Evolutionary conservation across 2,113 vertebrate species (phyloP).

Genomic region (Nettapus auritus): DNA sequence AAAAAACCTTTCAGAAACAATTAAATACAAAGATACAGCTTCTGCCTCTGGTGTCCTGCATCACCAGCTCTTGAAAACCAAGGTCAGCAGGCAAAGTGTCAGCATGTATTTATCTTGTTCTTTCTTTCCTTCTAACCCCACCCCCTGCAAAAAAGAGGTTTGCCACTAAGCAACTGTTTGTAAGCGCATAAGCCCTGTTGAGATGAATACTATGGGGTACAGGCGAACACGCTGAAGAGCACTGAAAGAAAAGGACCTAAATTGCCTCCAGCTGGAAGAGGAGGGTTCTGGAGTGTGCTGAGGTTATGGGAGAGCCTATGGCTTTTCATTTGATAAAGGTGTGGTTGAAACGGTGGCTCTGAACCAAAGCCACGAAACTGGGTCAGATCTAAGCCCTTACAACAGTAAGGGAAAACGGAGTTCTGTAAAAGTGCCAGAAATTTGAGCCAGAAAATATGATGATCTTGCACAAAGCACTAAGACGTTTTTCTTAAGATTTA

Average conservation of each 20-base stretch:
- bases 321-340: conserved; percentile 39
- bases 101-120: not conserved
- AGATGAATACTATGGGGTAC: not conserved
- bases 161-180: not conserved
- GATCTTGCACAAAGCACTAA: conserved; percentile 61
- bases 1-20: not conserved
- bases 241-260: not conserved
- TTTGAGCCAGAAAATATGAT: conserved; percentile 47
- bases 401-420: not conserved
- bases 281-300: not conserved
- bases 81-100: not conserved
- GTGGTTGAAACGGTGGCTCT: not conserved
- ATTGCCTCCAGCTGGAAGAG: conserved; percentile 6
- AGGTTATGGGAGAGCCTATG: not conserved
- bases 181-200: not conserved
- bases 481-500: conserved; percentile 71
- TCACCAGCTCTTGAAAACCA: not conserved
- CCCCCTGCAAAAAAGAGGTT: not conserved
- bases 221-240: not conserved
- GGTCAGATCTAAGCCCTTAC: not conserved
- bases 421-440: conserved; percentile 36
- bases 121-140: not conserved
- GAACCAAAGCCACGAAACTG: not conserved
- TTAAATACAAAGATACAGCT: not conserved
- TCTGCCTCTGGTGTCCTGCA: conserved; percentile 3